Conservation (phyloP, 1,140 invertebrate genomes). For the Drosophila sp. region DNA sequence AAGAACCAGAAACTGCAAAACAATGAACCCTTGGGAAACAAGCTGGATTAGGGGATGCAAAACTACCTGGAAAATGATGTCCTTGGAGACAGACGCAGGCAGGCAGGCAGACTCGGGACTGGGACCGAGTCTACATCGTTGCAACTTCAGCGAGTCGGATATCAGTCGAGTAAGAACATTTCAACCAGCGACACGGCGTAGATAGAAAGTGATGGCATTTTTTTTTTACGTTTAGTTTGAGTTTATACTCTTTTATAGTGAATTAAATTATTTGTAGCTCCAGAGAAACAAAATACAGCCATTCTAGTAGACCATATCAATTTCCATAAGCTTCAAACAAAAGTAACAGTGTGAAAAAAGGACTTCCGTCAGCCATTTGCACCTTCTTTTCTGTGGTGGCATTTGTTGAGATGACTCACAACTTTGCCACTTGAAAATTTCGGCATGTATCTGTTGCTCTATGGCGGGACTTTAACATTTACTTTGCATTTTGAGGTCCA, state of each 20-base stretch:
- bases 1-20: background rate
- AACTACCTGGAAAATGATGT: constrained; percentile 3
- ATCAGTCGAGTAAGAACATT: constrained; percentile 42
- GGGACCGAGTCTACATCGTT: constrained; percentile 22
- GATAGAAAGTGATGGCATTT: too few species aligned
- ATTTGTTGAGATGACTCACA: too few species aligned
- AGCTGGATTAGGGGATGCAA: constrained; percentile 17
- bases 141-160: constrained; percentile 5
- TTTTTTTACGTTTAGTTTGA: background rate
- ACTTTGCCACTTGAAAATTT: too few species aligned
- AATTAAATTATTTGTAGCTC: background rate
- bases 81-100: background rate
- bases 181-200: constrained; percentile 41
- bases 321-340: background rate
- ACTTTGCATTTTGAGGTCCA: background rate
- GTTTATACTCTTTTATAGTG: too few species aligned
- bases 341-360: constrained; percentile 2
- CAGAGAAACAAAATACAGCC: too few species aligned
- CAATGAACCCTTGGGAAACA: background rate
- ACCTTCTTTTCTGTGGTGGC: too few species aligned
- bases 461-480: background rate
- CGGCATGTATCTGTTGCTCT: background rate
- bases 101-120: background rate
- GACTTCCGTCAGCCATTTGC: too few species aligned
- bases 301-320: background rate